phyloP scores from a whole-genome alignment of 2,113 vertebrate genomes.

The Daubentonia madagascariensis region DNA sequence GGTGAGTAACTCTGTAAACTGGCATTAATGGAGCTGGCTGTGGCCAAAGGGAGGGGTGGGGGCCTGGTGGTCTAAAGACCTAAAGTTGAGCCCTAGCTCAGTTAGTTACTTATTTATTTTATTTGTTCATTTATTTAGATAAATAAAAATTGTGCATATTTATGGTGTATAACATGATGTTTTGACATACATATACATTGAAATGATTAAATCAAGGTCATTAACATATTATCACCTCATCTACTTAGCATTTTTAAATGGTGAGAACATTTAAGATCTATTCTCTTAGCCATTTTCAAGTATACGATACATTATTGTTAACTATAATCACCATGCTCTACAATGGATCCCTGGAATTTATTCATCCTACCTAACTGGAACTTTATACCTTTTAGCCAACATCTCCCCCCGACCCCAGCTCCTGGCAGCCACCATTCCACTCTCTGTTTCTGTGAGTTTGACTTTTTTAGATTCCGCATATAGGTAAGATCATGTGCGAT shows the following conservation, averaged over 20 bases:
- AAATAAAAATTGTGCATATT: not conserved
- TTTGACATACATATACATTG: not conserved
- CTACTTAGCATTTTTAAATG: not conserved
- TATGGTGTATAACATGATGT: not conserved
- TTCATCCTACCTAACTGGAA: not conserved
- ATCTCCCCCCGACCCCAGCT: not conserved
- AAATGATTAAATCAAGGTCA: not conserved
- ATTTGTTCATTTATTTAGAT: not conserved
- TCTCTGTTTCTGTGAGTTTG: not conserved
- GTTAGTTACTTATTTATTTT: not conserved
- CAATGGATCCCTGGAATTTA: not conserved
- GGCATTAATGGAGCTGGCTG: not conserved
- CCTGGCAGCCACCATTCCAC: not conserved
- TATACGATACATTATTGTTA: not conserved
- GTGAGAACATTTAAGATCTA: not conserved
- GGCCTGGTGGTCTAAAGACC: not conserved
- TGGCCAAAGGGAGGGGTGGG: not conserved
- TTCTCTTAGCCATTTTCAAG: not conserved
- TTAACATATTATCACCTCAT: not conserved
- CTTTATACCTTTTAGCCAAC: not conserved
- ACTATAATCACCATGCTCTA: not conserved
- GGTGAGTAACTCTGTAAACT: not conserved
- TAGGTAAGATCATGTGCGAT: not conserved
- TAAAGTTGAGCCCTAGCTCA: not conserved
- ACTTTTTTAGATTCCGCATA: not conserved